phyloP scores from a whole-genome alignment of 2,888 invertebrate genomes.

The Himalopsyche tibetana region DNA sequence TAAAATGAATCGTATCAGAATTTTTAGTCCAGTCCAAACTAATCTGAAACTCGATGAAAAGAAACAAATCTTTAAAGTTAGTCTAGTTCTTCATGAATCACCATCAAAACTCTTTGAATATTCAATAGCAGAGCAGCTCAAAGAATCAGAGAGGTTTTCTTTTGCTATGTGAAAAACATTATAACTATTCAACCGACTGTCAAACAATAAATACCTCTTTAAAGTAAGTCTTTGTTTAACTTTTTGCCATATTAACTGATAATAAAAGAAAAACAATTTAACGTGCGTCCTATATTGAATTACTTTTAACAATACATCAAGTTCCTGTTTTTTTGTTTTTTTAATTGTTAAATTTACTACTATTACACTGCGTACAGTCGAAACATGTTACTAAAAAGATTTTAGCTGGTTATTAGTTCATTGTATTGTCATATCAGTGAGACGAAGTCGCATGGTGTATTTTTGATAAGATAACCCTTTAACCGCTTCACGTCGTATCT shows the following conservation, averaged over 20 bases:
- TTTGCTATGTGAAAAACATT: background rate
- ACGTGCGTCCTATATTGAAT: background rate
- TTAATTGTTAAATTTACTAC: background rate
- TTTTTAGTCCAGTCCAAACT: too few relatives aligned
- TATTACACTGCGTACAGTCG: background rate
- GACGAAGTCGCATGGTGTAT: too few relatives aligned
- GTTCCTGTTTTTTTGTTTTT: conserved; percentile 13
- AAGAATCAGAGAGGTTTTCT: background rate
- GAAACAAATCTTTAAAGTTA: too few relatives aligned
- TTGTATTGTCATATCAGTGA: too few relatives aligned
- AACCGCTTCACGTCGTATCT: too few relatives aligned
- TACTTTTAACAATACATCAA: background rate
- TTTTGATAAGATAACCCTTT: too few relatives aligned
- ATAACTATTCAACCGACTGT: background rate
- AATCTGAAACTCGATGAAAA: too few relatives aligned
- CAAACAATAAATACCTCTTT: background rate
- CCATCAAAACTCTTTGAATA: too few relatives aligned
- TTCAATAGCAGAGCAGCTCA: too few relatives aligned
- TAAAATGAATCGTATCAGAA: too few relatives aligned
- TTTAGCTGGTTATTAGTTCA: too few relatives aligned
- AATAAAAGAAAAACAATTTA: background rate
- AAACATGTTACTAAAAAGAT: background rate
- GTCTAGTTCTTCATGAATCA: too few relatives aligned
- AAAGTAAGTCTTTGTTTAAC: background rate
- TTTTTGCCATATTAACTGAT: conserved; percentile 17